Conservation (phyloP, 1,140 invertebrate species). For the Procambarus clarkii region DNA sequence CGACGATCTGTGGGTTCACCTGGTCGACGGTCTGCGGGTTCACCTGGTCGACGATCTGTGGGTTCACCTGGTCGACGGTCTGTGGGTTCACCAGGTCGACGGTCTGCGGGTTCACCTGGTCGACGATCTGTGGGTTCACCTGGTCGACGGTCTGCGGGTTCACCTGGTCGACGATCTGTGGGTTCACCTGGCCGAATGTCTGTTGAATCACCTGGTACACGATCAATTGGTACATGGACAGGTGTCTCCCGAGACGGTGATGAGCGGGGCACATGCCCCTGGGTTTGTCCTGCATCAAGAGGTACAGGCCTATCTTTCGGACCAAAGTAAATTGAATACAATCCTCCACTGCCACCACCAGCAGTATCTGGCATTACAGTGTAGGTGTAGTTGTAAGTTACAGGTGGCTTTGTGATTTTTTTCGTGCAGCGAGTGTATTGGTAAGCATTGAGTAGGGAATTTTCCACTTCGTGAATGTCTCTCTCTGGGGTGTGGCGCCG, state of each 20-base stretch:
- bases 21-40: conserved; percentile 1
- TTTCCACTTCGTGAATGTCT: conserved; percentile 55
- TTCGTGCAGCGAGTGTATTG: conserved; percentile 67
- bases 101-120: conserved; percentile 11
- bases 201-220: conserved; percentile 23
- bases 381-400: conserved; percentile 47
- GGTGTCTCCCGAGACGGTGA: background rate
- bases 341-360: conserved; percentile 64
- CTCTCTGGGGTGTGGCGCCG: conserved; percentile 65
- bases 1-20: conserved; percentile 9
- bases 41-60: conserved; percentile 19
- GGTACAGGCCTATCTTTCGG: conserved; percentile 17
- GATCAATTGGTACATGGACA: conserved; percentile 4
- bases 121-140: conserved; percentile 20
- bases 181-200: conserved; percentile 6
- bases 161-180: background rate
- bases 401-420: conserved; percentile 39
- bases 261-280: background rate
- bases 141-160: background rate
- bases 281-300: background rate
- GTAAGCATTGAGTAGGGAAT: conserved; percentile 56
- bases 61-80: conserved; percentile 43
- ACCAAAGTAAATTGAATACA: conserved; percentile 60
- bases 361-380: conserved; percentile 16
- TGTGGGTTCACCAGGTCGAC: conserved; percentile 29